phyloP scores from a whole-genome alignment of 2,113 vertebrate species.

The Lophochroa leadbeateri region DNA sequence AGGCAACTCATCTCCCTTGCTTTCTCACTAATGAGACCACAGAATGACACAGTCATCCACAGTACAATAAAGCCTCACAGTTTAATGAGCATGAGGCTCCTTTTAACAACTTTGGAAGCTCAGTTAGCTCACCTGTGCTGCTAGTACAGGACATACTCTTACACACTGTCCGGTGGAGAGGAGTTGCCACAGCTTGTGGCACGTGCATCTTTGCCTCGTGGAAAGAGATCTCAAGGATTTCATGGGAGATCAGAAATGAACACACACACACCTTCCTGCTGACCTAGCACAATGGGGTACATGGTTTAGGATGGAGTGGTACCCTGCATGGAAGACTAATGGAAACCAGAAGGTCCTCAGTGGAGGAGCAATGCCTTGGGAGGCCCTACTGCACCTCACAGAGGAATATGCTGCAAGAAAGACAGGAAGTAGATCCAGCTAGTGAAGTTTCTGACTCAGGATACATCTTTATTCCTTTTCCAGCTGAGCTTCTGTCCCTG shows the following conservation, averaged over 20 bases:
- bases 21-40: not conserved
- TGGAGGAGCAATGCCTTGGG: not conserved
- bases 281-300: not conserved
- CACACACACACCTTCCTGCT: not conserved
- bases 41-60: not conserved
- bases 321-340: not conserved
- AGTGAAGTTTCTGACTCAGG: not conserved
- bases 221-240: not conserved
- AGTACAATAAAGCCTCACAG: not conserved
- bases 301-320: not conserved
- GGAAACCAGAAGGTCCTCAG: not conserved
- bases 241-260: not conserved
- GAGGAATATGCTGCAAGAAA: not conserved
- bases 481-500: not conserved
- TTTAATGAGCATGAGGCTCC: not conserved
- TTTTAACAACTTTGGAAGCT: constrained; percentile 5
- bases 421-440: not conserved
- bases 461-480: not conserved
- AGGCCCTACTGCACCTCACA: not conserved
- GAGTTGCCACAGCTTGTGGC: not conserved
- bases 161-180: not conserved
- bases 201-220: not conserved
- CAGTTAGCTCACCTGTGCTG: not conserved
- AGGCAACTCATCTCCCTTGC: not conserved
- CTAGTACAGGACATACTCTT: not conserved